Percentiles rank a stretch among this genome's conserved stretches.
These are phyloP conservation scores for Eulacestoma nigropectus DNA, from an alignment of 2,113 vertebrate species.

Conservation along the genomic window DNA sequence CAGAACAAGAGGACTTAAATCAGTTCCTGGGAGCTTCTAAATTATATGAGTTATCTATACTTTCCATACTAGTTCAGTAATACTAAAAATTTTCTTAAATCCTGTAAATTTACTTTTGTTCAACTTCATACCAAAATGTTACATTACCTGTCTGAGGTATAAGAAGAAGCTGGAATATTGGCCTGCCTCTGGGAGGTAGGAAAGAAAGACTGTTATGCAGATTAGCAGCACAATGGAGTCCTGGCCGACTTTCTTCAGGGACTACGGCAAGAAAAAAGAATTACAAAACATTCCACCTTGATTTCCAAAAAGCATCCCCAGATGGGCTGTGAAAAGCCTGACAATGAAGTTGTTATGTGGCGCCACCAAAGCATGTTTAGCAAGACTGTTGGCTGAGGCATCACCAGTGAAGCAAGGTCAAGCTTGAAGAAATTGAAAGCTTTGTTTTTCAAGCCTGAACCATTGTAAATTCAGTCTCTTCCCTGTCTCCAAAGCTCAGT, in stretches of 20 bases:
- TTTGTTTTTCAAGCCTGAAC: background rate
- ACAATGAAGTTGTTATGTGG: accelerated
- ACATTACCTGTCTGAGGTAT: conserved; percentile 84
- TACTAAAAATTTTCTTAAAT: background rate
- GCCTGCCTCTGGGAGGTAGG: conserved; percentile 86
- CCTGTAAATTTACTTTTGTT: background rate
- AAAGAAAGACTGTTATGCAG: conserved; percentile 89
- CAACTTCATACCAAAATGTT: background rate
- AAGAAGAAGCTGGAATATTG: conserved; percentile 90
- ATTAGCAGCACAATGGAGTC: conserved; percentile 87
- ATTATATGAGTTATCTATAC: background rate
- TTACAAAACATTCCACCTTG: background rate
- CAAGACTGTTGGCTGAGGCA: accelerated
- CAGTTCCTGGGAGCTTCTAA: background rate
- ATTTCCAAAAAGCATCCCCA: background rate
- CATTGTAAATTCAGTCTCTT: background rate
- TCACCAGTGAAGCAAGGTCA: background rate
- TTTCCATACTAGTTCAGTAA: background rate
- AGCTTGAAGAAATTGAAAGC: background rate
- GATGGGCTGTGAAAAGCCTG: background rate
- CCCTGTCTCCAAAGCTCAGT: background rate
- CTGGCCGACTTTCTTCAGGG: conserved; percentile 86
- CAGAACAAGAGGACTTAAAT: background rate
- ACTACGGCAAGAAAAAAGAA: conserved; percentile 58
- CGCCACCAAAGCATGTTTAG: background rate